Evolutionary conservation across 2,888 invertebrate species (phyloP).

Genomic region (Melinopterus prodromus): DNA sequence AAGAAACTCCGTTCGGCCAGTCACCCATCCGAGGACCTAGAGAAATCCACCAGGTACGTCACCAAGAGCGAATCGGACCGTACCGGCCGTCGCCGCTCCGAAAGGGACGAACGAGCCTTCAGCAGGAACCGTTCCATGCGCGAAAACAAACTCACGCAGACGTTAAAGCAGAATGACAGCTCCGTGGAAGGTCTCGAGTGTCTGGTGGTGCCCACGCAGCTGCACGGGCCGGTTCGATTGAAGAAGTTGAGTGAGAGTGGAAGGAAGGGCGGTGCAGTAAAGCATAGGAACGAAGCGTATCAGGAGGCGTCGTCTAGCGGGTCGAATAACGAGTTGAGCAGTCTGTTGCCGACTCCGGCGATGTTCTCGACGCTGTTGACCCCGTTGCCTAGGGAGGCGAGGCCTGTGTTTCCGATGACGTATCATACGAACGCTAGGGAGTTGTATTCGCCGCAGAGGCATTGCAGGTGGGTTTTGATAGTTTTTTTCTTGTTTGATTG

Average conservation of each 20-base stretch:
- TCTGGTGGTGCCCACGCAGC: constrained; percentile 61
- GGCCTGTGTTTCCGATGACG: constrained; percentile 50
- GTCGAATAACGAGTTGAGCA: constrained; percentile 72
- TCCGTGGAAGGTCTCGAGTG: constrained; percentile 56
- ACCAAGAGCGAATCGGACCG: constrained; percentile 57
- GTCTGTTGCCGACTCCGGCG: constrained; percentile 65
- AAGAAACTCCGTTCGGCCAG: constrained; percentile 62
- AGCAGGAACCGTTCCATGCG: constrained; percentile 48
- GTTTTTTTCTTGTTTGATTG: background rate
- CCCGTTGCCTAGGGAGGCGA: constrained; percentile 63
- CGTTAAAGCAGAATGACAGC: constrained; percentile 47
- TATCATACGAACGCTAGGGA: constrained; percentile 27
- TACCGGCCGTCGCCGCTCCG: constrained; percentile 48
- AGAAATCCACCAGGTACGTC: constrained; percentile 38
- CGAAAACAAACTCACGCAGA: constrained; percentile 54
- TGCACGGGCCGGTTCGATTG: constrained; percentile 35
- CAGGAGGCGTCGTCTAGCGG: constrained; percentile 66
- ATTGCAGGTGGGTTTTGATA: constrained; percentile 38
- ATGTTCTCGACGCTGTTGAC: constrained; percentile 72
- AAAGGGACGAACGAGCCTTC: constrained; percentile 41
- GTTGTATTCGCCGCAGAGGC: constrained; percentile 42
- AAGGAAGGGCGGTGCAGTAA: constrained; percentile 56
- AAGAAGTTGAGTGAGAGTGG: constrained; percentile 45
- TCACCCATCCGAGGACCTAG: constrained; percentile 32
- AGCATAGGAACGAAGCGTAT: constrained; percentile 60